Evolutionary conservation across 2,113 vertebrate genomes (phyloP).

Genomic region (Prolemur simus): DNA sequence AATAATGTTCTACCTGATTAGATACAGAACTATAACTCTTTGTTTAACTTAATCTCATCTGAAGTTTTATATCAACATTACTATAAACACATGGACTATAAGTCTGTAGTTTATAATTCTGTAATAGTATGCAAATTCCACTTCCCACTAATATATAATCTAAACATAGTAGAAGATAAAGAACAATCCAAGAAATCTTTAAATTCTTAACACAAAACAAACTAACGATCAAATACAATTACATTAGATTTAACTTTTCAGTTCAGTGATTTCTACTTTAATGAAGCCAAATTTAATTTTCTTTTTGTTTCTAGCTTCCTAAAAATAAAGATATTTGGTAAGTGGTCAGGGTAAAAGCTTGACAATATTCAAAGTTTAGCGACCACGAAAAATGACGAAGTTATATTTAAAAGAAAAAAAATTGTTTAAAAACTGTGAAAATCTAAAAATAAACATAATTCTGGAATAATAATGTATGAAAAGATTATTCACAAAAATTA

Average conservation of each 20-base stretch:
- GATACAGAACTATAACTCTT: slow-evolving; percentile 2
- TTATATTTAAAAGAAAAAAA: slow-evolving; percentile 5
- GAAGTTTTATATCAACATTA: not conserved
- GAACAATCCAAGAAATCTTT: slow-evolving; percentile 20
- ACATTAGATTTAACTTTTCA: slow-evolving; percentile 23
- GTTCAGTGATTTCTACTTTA: slow-evolving; percentile 29
- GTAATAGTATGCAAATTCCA: not conserved
- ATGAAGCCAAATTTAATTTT: not conserved
- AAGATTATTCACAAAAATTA: slow-evolving; percentile 23
- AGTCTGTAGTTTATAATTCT: not conserved
- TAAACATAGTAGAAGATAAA: not conserved
- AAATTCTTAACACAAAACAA: slow-evolving; percentile 26
- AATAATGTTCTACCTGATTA: slow-evolving; percentile 31
- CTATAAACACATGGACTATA: slow-evolving; percentile 2
- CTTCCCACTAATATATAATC: not conserved
- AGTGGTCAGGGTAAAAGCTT: not conserved
- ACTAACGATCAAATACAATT: slow-evolving; percentile 19
- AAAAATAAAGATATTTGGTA: slow-evolving; percentile 17
- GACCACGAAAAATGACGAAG: not conserved
- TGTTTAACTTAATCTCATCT: slow-evolving; percentile 45
- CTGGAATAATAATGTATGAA: not conserved
- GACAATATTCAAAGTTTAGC: slow-evolving; percentile 6
- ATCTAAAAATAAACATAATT: slow-evolving; percentile 28
- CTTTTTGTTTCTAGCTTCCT: not conserved
- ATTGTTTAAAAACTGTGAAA: slow-evolving; percentile 1